These are phyloP conservation scores for Molanna angustata DNA, from an alignment of 2,888 invertebrate species.

Conservation along the genomic window DNA sequence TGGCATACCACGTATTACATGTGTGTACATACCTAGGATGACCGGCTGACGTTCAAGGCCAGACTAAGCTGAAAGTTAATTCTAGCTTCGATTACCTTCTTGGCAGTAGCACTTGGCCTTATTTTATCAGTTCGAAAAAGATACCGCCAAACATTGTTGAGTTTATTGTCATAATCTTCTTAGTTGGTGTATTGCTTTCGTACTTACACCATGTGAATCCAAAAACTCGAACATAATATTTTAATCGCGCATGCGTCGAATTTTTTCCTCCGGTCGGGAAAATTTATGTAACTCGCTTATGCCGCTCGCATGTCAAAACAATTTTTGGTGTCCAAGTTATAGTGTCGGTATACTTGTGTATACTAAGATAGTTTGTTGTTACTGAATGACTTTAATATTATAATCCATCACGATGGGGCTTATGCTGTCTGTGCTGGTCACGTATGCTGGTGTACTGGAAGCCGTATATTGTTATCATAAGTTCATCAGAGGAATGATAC, in stretches of 20 bases:
- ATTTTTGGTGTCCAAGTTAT: too few relatives aligned
- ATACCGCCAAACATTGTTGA: slow-evolving; percentile 48
- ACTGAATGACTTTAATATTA: too few relatives aligned
- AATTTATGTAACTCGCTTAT: slow-evolving; percentile 4
- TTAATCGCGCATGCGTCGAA: slow-evolving; percentile 12
- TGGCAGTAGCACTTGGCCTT: slow-evolving; percentile 53
- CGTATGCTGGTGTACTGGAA: slow-evolving; percentile 74
- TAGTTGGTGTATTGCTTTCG: slow-evolving; percentile 24
- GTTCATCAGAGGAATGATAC: slow-evolving; percentile 49
- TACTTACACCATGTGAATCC: slow-evolving; percentile 25
- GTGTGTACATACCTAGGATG: too few relatives aligned
- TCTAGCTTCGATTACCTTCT: slow-evolving; percentile 54
- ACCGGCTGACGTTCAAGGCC: slow-evolving; percentile 24
- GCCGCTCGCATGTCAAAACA: too few relatives aligned
- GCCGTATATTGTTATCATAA: slow-evolving; percentile 58
- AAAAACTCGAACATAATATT: neutral
- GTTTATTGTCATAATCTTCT: slow-evolving; percentile 22
- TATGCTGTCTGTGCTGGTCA: slow-evolving; percentile 68
- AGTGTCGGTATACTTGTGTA: too few relatives aligned
- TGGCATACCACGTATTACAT: too few relatives aligned
- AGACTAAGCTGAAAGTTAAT: slow-evolving; percentile 34
- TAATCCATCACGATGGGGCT: slow-evolving; percentile 64
- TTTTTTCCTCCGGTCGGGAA: slow-evolving; percentile 6
- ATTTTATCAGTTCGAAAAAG: slow-evolving; percentile 57
- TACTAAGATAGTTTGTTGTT: neutral